Conservation (phyloP, 2,113 vertebrate genomes). For the Laticauda laticaudata region DNA sequence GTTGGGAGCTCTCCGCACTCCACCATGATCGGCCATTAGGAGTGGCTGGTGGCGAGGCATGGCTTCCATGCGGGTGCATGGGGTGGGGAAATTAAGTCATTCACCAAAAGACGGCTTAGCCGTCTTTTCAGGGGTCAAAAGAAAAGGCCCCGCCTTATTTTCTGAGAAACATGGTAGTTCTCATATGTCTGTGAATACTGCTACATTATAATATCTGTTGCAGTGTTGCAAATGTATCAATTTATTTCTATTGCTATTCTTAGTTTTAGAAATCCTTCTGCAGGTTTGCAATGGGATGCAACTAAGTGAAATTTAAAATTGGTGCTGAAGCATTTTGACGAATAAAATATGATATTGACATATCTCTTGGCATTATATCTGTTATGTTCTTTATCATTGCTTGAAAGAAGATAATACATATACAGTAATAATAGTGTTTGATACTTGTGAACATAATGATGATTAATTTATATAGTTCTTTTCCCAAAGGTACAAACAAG, state of each 20-base stretch:
- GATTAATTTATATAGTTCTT: constrained; percentile 1
- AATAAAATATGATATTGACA: neutral
- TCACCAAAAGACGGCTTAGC: too few relatives aligned
- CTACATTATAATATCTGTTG: neutral
- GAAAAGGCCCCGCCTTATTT: too few relatives aligned
- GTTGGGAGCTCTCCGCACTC: too few relatives aligned
- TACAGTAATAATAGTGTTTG: neutral
- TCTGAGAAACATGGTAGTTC: neutral
- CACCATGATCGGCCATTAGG: too few relatives aligned
- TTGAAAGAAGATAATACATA: neutral
- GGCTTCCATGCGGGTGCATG: too few relatives aligned
- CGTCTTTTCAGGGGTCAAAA: too few relatives aligned
- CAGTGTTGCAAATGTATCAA: neutral
- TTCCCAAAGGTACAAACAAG: neutral
- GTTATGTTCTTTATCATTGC: neutral
- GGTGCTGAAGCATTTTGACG: too few relatives aligned
- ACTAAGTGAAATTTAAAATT: neutral
- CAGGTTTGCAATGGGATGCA: neutral
- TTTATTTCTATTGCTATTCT: neutral
- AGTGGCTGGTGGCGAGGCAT: too few relatives aligned
- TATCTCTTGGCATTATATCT: neutral
- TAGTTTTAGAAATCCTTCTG: neutral
- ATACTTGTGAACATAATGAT: neutral
- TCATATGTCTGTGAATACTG: neutral
- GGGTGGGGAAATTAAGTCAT: too few relatives aligned